Evolutionary conservation across 2,797 vertebrate species (phyloP), one percentile per base, ranked within the genome.

Genomic region (Fratercula arctica): DNA sequence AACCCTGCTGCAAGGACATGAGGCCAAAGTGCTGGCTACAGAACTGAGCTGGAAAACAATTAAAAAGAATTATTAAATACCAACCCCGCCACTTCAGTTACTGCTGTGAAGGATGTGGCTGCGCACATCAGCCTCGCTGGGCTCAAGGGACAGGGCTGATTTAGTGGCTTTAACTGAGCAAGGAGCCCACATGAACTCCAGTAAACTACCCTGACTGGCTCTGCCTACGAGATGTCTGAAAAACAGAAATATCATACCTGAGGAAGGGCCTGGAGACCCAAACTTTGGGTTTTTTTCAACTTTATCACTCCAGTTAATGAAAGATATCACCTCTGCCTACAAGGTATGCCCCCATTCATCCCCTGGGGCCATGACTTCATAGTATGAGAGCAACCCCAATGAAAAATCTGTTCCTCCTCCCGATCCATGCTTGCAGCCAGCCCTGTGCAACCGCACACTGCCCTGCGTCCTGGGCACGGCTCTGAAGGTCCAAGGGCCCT

Each of bases 71-170:
- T 70, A 33, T 35, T 87, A 54, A 61, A 76, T 50, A 46, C 28
- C 56, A 72, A 6, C 6, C 17, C 12, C 3, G 1, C 9, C 18
- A 14, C 54, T 79, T 69, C 28, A 10, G 37, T 90, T 78, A 28
- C 26, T 80, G 16, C 11, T 48, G 31, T 31, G 57, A 79, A 23
- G 56, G 18, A 51, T 15, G 17, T 54, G 64, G 33, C 33, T 72
- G 76, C n/a, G 31, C 4, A 2, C 1, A 1, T 28, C 39, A 74
- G 48, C 48, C 37, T 48, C 37, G 20, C 64, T 74, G 46, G 20
- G 33, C 46, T 70, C 0, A 0, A 74, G 28, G 11, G 31, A 43
- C 23, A 14, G 37, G 28, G 6, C 21, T 3, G 2, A 21, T 8
- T 13, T 19, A 54, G 26, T 60, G 41, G 33, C 24, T 12, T 2